Conservation (phyloP, 1,140 invertebrate genomes). For the Drepana arcuata region DNA sequence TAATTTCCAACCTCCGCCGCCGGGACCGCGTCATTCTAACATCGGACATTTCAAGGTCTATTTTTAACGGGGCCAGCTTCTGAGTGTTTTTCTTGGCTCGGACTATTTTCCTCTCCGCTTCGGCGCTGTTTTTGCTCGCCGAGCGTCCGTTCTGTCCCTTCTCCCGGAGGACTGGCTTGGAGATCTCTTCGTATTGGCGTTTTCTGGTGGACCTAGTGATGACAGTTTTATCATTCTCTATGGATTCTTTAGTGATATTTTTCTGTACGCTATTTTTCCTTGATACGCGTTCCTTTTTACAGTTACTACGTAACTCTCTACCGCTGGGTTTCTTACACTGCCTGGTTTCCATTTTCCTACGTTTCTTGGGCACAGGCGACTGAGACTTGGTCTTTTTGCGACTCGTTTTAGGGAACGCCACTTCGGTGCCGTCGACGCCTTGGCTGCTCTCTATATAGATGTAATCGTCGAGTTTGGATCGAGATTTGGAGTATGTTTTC, state of each 20-base stretch:
- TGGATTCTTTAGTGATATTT: conserved; percentile 46
- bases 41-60: conserved; percentile 22
- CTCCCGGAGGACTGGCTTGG: conserved; percentile 49
- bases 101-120: conserved; percentile 30
- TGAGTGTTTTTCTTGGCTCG: conserved; percentile 18
- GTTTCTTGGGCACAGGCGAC: conserved; percentile 46
- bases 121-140: conserved; percentile 25
- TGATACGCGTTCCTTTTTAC: conserved; percentile 8
- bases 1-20: conserved; percentile 38
- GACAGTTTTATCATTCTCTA: conserved; percentile 50
- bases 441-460: conserved; percentile 59
- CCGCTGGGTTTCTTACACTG: conserved; percentile 15
- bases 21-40: conserved; percentile 51
- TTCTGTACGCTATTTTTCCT: conserved; percentile 19
- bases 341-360: conserved; percentile 27
- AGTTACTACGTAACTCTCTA: background rate
- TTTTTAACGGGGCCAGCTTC: conserved; percentile 9
- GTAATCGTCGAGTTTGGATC: conserved; percentile 58
- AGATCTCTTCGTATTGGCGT: conserved; percentile 35
- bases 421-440: conserved; percentile 48
- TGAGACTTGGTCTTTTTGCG: conserved; percentile 21
- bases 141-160: conserved; percentile 49
- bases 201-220: conserved; percentile 38
- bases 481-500: conserved; percentile 55
- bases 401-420: conserved; percentile 48